Percentiles rank a stretch among this genome's conserved stretches.
Conservation (phyloP, 2,797 vertebrate genomes). For the Bufotes viridis region DNA sequence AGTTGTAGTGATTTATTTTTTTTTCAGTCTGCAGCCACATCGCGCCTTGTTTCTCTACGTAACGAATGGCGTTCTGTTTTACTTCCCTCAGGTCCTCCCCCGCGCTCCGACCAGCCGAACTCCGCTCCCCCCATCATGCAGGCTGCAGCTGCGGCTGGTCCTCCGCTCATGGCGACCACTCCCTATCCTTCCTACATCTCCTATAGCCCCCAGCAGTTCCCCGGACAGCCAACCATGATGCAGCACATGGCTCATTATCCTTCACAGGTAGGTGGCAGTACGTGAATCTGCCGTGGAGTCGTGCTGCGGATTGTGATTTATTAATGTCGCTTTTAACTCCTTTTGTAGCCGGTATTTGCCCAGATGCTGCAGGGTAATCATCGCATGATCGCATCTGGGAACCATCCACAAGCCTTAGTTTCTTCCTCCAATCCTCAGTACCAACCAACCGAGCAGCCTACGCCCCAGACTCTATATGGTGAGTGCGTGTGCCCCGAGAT, state of each 20-base stretch:
- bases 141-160: conserved; percentile 82
- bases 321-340: rapidly evolving
- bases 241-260: conserved; percentile 88
- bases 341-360: conserved; percentile 81
- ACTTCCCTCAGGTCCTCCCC: conserved; percentile 76
- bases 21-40: background rate
- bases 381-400: conserved; percentile 86
- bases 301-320: background rate
- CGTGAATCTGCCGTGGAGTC: background rate
- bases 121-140: conserved; percentile 85
- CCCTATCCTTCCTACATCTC: conserved; percentile 89
- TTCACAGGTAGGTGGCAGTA: conserved; percentile 77
- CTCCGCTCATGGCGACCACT: conserved; percentile 86
- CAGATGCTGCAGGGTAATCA: conserved; percentile 87
- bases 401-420: conserved; percentile 85
- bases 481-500: conserved; percentile 38
- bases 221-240: conserved; percentile 82
- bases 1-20: too few relatives aligned
- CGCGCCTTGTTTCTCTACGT: background rate
- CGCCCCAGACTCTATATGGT: conserved; percentile 91
- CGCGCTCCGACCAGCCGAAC: conserved; percentile 80
- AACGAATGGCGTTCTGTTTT: background rate
- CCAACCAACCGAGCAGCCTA: conserved; percentile 82
- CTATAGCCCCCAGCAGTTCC: conserved; percentile 81
- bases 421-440: conserved; percentile 87